Conservation (phyloP, 1,140 invertebrate genomes). For the Eueides isabella region DNA sequence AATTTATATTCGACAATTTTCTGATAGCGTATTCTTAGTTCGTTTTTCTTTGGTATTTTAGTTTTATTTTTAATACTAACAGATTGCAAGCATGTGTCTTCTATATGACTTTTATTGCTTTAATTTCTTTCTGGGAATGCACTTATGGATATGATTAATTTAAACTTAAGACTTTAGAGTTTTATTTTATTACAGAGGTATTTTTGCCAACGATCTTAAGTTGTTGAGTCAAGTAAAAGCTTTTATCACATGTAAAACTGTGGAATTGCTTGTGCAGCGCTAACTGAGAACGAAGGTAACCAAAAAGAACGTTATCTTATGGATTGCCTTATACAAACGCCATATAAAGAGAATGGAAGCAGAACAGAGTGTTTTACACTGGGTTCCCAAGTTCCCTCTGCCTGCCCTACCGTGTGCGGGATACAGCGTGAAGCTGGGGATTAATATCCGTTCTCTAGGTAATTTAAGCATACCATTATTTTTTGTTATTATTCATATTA, state of each 20-base stretch:
- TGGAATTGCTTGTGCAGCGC: constrained; percentile 25
- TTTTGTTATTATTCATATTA: too few species aligned
- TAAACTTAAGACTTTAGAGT: background rate
- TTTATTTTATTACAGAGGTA: background rate
- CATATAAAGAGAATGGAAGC: too few species aligned
- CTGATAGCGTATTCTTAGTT: background rate
- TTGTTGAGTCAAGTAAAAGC: constrained; percentile 32
- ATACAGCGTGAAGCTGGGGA: too few species aligned
- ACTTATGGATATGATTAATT: too few species aligned
- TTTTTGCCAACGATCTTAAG: constrained; percentile 11
- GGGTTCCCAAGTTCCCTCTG: too few species aligned
- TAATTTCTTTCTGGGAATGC: background rate
- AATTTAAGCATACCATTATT: too few species aligned
- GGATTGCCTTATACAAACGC: background rate
- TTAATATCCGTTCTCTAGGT: too few species aligned
- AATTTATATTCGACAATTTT: too few species aligned
- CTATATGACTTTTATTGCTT: too few species aligned
- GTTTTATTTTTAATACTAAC: background rate
- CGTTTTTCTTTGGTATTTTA: background rate
- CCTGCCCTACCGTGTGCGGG: too few species aligned
- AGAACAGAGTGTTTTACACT: too few species aligned
- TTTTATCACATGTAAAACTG: constrained; percentile 33
- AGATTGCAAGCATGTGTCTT: background rate
- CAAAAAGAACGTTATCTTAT: constrained; percentile 8
- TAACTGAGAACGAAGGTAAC: constrained; percentile 26